These are phyloP conservation scores for Pantherophis guttatus DNA, from an alignment of 2,113 vertebrate genomes.

Conservation along the genomic window DNA sequence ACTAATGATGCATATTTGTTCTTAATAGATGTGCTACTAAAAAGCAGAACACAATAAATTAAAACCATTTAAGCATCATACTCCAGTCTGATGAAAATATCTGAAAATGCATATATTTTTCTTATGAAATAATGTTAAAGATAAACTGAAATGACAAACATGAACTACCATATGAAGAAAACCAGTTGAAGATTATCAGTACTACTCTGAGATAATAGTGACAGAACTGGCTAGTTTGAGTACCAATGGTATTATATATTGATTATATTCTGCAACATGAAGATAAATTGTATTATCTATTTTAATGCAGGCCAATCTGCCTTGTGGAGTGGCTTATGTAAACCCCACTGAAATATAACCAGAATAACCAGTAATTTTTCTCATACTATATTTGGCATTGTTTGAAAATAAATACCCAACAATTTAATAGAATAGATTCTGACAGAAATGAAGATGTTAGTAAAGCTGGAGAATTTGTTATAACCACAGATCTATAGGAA, in stretches of 20 bases:
- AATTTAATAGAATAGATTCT: not conserved
- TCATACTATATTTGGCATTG: not conserved
- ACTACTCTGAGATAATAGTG: not conserved
- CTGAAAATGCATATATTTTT: constrained; percentile 54
- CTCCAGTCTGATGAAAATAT: constrained; percentile 57
- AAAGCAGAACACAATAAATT: constrained; percentile 66
- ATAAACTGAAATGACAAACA: constrained; percentile 43
- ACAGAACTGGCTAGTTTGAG: constrained; percentile 10
- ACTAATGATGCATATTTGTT: constrained; percentile 57
- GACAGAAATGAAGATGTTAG: not conserved
- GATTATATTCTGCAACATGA: not conserved
- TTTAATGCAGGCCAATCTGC: not conserved
- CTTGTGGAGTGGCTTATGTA: not conserved
- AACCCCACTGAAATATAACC: not conserved
- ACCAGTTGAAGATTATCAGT: not conserved
- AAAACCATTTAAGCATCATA: constrained; percentile 56
- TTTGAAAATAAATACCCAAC: not conserved
- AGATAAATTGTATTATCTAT: not conserved
- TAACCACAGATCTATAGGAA: not conserved
- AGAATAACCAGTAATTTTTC: not conserved
- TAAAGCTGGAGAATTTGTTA: not conserved
- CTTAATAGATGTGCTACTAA: constrained; percentile 58
- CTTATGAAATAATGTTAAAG: constrained; percentile 55
- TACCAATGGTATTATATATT: not conserved
- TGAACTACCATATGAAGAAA: constrained; percentile 23